These are phyloP conservation scores for Copidosoma floridanum DNA, from an alignment of 1,140 invertebrate species.

Conservation along the genomic window DNA sequence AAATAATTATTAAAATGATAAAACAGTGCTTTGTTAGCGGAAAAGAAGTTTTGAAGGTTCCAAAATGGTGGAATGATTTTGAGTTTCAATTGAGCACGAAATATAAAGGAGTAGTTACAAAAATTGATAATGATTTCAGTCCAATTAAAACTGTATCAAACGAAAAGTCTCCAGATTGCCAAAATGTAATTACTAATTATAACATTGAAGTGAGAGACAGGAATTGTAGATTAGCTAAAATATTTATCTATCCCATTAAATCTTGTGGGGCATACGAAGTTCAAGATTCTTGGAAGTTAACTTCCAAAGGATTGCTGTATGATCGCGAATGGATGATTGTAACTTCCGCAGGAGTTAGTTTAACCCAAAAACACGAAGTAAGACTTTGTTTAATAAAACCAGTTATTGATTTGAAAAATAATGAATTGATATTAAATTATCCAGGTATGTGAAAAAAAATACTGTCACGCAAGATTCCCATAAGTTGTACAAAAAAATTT, in stretches of 20 bases:
- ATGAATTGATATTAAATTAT: constrained; percentile 66
- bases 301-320: constrained; percentile 74
- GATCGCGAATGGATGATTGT: constrained; percentile 94
- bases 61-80: constrained; percentile 37
- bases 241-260: constrained; percentile 92
- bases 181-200: neutral
- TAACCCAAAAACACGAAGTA: constrained; percentile 85
- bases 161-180: neutral
- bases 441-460: constrained; percentile 68
- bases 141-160: neutral
- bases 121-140: neutral
- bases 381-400: constrained; percentile 81
- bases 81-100: constrained; percentile 25
- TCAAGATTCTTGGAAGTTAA: constrained; percentile 68
- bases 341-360: constrained; percentile 70
- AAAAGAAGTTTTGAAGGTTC: constrained; percentile 38
- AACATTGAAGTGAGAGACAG: constrained; percentile 14
- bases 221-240: constrained; percentile 35
- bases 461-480: neutral
- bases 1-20: constrained; percentile 74
- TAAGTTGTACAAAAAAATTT: neutral
- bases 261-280: constrained; percentile 82
- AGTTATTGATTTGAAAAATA: constrained; percentile 63
- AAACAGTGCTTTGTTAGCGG: constrained; percentile 64
- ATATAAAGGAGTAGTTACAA: constrained; percentile 10